Evolutionary conservation across 2,113 vertebrate species (phyloP).

Genomic region (Mormyrus lacerda): DNA sequence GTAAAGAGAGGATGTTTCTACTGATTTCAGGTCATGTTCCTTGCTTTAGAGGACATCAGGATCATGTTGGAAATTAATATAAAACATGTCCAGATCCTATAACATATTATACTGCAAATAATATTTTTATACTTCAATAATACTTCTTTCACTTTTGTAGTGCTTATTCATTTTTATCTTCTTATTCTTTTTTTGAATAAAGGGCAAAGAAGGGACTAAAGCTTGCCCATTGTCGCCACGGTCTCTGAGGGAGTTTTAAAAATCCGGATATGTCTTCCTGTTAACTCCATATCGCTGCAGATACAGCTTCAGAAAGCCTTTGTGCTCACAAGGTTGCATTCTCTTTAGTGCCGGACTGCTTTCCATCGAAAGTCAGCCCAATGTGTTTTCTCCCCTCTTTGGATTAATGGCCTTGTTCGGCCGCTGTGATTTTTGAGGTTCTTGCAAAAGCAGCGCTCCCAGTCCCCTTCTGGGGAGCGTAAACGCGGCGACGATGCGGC

Average conservation of each 20-base stretch:
- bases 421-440: conserved; percentile 32
- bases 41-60: not conserved
- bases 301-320: not conserved
- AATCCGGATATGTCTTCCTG: not conserved
- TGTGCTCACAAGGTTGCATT: conserved; percentile 17
- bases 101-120: not conserved
- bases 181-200: not conserved
- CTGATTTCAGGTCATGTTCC: not conserved
- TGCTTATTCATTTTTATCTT: not conserved
- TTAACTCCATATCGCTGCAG: not conserved
- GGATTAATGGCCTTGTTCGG: conserved; percentile 32
- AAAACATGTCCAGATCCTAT: not conserved
- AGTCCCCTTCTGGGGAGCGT: conserved; percentile 50
- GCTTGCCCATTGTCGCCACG: not conserved
- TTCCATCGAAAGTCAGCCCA: conserved; percentile 20
- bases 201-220: not conserved
- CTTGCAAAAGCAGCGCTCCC: conserved; percentile 32
- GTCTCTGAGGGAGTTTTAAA: not conserved
- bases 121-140: not conserved
- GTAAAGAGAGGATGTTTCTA: not conserved
- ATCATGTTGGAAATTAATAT: not conserved
- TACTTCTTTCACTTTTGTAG: not conserved
- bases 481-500: conserved; percentile 52
- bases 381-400: conserved; percentile 44
- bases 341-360: conserved; percentile 21